Base-by-base conservation (phyloP, 2,113 vertebrate genomes). In the Stomatorhinus ivindoensis region DNA sequence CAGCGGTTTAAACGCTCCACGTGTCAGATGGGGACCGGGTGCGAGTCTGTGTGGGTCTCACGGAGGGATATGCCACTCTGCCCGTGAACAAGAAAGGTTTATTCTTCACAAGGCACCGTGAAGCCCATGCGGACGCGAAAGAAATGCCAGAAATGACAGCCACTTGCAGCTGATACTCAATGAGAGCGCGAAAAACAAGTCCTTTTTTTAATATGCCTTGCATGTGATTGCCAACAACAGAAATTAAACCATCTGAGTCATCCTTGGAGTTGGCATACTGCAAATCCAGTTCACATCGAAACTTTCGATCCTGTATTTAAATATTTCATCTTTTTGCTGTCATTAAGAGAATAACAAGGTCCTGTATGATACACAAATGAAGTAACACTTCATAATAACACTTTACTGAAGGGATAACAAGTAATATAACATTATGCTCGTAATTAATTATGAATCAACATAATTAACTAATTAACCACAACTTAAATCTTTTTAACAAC, bases 71-170 rank as follows among this genome's bases (percentile, higher is more conserved):
- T 92, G 93, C 91, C 89, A 91, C 85, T 91, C 88, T 92, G 89
- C 91, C 10, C 53, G 85, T 89, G 93, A 95, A 94, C 93, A 94
- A 94, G 92, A 92, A 91, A 69, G 91, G 90, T 92, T 94, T 94
- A 93, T 94, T 90, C 87, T 93, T 93, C 90, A 89, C 92, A 91
- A 90, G 91, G n/a, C 91, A 93, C 93, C 94, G 90, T 95, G 93
- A 94, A 91, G 93, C 92, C 93, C 90, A 86, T 84, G 44, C 10
- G 11, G 82, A 84, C 82, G 24, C 21, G 4, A 47, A 47, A 47
- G 82, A 46, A 84, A 84, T n/a, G 44, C 42, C 82, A 84, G 44
- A 46, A n/a, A 84, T 44, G 82, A 84, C 82, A 84, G 82, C 91
- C 88, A 90, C 92, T 91, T 89, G 53, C 91, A 91, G 91, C 88